phyloP scores from a whole-genome alignment of 2,113 vertebrate genomes.

The Caretta caretta region DNA sequence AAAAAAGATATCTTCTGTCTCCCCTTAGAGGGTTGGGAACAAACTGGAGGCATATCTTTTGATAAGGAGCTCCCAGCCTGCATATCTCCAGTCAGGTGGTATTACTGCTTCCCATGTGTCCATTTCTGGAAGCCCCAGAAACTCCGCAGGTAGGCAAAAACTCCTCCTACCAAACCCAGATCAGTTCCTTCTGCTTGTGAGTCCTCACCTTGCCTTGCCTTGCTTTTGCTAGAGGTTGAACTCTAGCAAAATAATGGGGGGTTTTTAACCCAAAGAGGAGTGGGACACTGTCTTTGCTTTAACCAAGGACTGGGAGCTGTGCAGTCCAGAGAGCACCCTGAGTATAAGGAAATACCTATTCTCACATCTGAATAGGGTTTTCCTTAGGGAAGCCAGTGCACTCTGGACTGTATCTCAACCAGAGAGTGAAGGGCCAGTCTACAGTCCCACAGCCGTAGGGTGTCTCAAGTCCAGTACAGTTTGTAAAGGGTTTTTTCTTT shows the following conservation, averaged over 20 bases:
- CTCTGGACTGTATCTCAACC: neutral
- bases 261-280: rapidly evolving
- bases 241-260: rapidly evolving
- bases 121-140: neutral
- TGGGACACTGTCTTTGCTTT: neutral
- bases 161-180: neutral
- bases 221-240: neutral
- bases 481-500: neutral
- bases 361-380: neutral
- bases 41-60: neutral
- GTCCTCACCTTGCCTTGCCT: neutral
- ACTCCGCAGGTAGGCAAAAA: neutral
- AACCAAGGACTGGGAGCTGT: neutral
- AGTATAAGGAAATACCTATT: neutral
- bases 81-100: neutral
- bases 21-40: neutral
- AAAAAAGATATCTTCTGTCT: neutral
- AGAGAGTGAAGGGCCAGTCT: neutral
- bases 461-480: neutral
- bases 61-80: neutral
- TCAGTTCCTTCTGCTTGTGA: neutral
- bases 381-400: neutral
- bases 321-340: neutral
- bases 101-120: neutral
- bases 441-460: neutral